Base-by-base conservation (phyloP, 2,888 invertebrate species). In the Tinea pellionella region DNA sequence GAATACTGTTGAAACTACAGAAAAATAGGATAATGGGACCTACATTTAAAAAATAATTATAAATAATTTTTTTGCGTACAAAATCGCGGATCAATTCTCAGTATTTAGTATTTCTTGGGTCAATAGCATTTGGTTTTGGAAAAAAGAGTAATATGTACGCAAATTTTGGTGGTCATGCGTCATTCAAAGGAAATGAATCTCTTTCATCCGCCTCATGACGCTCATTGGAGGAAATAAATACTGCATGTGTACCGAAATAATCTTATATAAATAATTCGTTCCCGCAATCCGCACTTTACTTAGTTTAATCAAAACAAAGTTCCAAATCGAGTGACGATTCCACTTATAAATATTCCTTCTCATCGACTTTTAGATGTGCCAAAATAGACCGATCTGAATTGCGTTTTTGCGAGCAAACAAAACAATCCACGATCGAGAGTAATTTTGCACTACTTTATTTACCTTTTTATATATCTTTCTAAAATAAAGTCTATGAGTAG, bases 401-500 rank as follows among this genome's bases (percentile, higher is more conserved):
- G 19, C 24, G 19, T 24, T 16, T 13, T 53, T 53, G 2, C 2
- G 4, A 47, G 24, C 53, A n/a, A 18, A 16, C 19, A 53, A 53
- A 53, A 53, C 53, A 53, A 53, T 53, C 24, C 18, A 18, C 53
- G 18, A 53, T 24, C 18, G 12, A 18, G 24, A 73, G 69, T 78
- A 74, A 75, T 75, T 78, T 69, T 69, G 69, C 77, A 80, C 78
- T 78, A 77, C 75, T 75, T 79, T 84, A 86, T 84, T 86, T 83
- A 83, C 80, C 78, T 78, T 75, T 15, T 73, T 74, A 75, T 72
- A 69, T 66, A 72, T 76, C 73, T 65, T 74, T 80, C 78, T 74
- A 79, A 81, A 84, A 82, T 82, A 82, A 80, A 80, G 72, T 71
- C 73, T 76, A 78, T 78, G 80, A 82, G 75, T 78, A 71, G 75